These are phyloP conservation scores for Hemibagrus guttatus DNA, from an alignment of 2,797 vertebrate genomes.

Conservation along the genomic window DNA sequence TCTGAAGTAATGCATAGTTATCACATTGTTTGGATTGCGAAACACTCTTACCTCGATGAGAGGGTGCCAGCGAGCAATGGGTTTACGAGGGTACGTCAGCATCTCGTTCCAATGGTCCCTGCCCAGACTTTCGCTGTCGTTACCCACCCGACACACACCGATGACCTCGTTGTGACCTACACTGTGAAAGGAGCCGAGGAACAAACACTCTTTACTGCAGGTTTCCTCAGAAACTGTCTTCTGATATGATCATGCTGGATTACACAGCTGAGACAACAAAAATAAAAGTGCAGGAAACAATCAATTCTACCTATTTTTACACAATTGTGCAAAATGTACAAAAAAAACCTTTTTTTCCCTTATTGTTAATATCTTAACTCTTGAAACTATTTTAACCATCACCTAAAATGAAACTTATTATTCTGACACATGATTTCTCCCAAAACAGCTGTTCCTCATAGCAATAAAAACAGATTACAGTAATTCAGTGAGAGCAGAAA, in stretches of 20 bases:
- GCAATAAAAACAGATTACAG: neutral
- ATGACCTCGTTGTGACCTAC: slow-evolving; percentile 99
- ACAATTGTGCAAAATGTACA: neutral
- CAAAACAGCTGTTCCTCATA: neutral
- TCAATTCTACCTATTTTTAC: neutral
- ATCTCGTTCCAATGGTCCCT: slow-evolving; percentile 99
- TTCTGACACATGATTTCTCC: neutral
- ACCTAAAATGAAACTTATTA: too few species aligned
- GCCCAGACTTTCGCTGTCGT: slow-evolving; percentile 89
- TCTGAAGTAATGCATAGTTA: too few species aligned
- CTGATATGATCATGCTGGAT: neutral
- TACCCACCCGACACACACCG: slow-evolving; percentile 96
- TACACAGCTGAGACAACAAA: neutral
- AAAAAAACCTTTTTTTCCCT: neutral
- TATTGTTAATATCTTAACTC: too few species aligned
- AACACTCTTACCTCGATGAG: slow-evolving; percentile 87
- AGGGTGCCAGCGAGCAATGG: slow-evolving; percentile 97
- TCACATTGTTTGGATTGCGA: too few species aligned
- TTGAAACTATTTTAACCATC: neutral
- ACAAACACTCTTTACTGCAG: slow-evolving; percentile 56
- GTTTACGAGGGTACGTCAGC: slow-evolving; percentile 95
- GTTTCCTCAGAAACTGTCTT: neutral
- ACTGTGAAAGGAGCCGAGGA: slow-evolving; percentile 82
- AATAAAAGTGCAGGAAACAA: neutral
- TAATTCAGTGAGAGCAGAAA: neutral